A percentile compares a stretch with the other conserved stretches of the same genome.
Evolutionary conservation across 2,888 invertebrate species (phyloP).

Genomic region (Maniola hyperantus): DNA sequence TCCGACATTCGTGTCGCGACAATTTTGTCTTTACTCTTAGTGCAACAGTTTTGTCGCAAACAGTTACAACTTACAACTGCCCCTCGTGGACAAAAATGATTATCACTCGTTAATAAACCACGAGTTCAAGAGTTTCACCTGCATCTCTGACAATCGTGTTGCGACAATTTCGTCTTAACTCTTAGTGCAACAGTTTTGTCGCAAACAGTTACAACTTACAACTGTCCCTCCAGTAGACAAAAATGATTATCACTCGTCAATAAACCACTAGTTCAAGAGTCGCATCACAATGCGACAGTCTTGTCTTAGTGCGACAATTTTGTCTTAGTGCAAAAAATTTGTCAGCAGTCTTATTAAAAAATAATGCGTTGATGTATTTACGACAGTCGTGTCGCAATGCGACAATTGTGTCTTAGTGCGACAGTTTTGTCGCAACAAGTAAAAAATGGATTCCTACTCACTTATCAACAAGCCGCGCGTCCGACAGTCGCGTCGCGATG

Average conservation of each 20-base stretch:
- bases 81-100: no score
- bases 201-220: no score
- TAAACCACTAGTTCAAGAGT: not conserved
- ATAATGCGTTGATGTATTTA: not conserved
- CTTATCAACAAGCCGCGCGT: slow-evolving; percentile 50
- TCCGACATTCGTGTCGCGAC: not conserved
- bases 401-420: not conserved
- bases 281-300: not conserved
- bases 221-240: no score
- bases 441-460: slow-evolving; percentile 37
- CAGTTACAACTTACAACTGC: no score
- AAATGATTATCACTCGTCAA: no score
- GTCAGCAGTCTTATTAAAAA: not conserved
- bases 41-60: not conserved
- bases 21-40: no score
- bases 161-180: no score
- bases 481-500: slow-evolving; percentile 43
- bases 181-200: not conserved
- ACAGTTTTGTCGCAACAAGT: not conserved
- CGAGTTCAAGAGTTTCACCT: not conserved
- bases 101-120: no score
- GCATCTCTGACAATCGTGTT: not conserved
- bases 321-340: not conserved
- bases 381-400: not conserved
- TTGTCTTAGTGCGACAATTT: not conserved